Evolutionary conservation across 2,888 invertebrate species (phyloP), one percentile per base, ranked within the genome.

Genomic region (Sesamia inferens): DNA sequence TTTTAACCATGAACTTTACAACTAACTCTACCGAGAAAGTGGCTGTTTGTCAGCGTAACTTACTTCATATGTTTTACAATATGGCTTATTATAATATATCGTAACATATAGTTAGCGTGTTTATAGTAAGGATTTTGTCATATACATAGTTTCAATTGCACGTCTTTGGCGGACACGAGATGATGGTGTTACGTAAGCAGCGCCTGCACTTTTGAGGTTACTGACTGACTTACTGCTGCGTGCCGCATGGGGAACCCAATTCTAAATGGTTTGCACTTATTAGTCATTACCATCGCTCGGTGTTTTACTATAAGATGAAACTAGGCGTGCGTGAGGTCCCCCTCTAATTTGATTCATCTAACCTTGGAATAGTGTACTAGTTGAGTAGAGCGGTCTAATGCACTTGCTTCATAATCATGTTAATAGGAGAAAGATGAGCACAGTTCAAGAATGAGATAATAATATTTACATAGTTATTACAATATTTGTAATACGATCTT

Each of bases 151-250:
- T 85, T 83, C 81, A 83, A 86, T 85, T 86, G 83, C 79, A 82
- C 76, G 82, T 85, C 84, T 81, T 75, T 78, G 80, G 84, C 81
- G 79, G 84, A 85, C 83, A 76, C 82, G 82, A 90, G 90, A 91
- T 91, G 91, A 85, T 81, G 81, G 61, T 69, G 84, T 94, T 94
- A 93, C 88, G 88, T 92, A 93, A 94, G 76, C 70, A 66, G 68
- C 58, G 31, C 31, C 71, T 78, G 89, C 69, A 70, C 71, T 81
- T 86, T 84, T 85, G 91, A 90, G 93, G 92, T 93, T 89, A 92
- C 85, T 90, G 91, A 92, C 92, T 87, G 31, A 31, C 31, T 31
- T 31, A 31, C 89, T 84, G 67, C 82, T 83, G 85, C 83, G 87
- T 86, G 87, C 79, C 76, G 76, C 71, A 77, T 74, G 65, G 64